phyloP scores from a whole-genome alignment of 2,888 invertebrate genomes.

The Brachyptera risi region DNA sequence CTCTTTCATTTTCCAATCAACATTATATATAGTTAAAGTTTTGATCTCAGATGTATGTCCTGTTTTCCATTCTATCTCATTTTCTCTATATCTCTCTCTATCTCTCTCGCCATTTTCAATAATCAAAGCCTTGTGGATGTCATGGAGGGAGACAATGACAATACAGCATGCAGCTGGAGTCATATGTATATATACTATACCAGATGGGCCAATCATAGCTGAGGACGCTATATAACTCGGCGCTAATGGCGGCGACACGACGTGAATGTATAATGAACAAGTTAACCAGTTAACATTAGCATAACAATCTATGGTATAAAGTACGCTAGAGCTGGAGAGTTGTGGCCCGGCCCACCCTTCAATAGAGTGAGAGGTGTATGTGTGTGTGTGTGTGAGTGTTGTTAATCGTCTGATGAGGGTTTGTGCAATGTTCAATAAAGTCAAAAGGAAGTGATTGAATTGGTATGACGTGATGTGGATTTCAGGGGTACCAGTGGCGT shows the following conservation, averaged over 20 bases:
- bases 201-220: slow-evolving; percentile 28
- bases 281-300: slow-evolving; percentile 27
- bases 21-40: no score
- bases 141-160: background rate
- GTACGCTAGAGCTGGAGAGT: slow-evolving; percentile 1
- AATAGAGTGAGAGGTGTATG: background rate
- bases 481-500: background rate
- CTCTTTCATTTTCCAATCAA: no score
- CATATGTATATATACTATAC: no score
- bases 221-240: background rate
- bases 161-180: background rate
- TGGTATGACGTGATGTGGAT: background rate
- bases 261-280: slow-evolving; percentile 25
- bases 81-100: background rate
- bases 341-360: background rate
- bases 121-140: background rate
- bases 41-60: no score
- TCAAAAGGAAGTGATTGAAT: slow-evolving; percentile 10
- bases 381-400: background rate
- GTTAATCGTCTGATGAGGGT: background rate
- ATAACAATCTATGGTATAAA: slow-evolving; percentile 24
- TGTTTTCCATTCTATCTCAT: no score
- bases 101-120: background rate
- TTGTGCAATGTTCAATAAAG: slow-evolving; percentile 10
- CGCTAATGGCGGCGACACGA: slow-evolving; percentile 5